Conservation (phyloP, 2,797 vertebrate genomes). For the Gallinago solitaria region DNA sequence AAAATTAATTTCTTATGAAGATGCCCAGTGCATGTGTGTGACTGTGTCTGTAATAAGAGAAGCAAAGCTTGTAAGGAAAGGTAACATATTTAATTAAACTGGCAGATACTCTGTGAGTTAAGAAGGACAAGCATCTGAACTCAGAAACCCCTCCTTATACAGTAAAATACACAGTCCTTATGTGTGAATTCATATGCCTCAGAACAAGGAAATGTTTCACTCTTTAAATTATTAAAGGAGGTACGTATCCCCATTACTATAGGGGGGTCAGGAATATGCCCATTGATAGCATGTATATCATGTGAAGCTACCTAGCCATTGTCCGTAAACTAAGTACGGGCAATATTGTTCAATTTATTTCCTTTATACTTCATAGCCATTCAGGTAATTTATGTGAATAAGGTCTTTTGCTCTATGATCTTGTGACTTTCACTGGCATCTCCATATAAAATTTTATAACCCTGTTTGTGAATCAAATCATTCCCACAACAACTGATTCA, state of each 20-base stretch:
- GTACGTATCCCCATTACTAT: not conserved
- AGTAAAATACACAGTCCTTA: not conserved
- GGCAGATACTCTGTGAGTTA: not conserved
- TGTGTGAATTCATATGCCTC: not conserved
- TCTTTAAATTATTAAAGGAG: not conserved
- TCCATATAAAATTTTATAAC: conserved; percentile 83
- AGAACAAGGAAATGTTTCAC: not conserved
- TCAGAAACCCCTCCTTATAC: not conserved
- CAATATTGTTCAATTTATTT: conserved; percentile 75
- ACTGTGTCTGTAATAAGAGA: not conserved
- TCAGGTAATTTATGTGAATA: conserved; percentile 78
- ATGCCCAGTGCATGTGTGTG: not conserved
- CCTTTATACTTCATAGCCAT: conserved; percentile 71
- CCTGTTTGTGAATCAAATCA: conserved; percentile 81
- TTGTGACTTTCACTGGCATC: conserved; percentile 76
- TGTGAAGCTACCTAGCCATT: not conserved
- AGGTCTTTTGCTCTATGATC: conserved; percentile 74
- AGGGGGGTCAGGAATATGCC: not conserved
- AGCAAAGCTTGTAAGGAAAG: not conserved
- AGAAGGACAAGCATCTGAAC: not conserved
- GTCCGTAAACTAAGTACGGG: conserved; percentile 36
- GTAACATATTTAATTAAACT: not conserved
- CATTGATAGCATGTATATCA: not conserved
- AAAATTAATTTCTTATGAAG: not conserved
- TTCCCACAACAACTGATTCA: conserved; percentile 79